Evolutionary conservation across 2,113 vertebrate genomes (phyloP).

Genomic region (Clarias gariepinus): DNA sequence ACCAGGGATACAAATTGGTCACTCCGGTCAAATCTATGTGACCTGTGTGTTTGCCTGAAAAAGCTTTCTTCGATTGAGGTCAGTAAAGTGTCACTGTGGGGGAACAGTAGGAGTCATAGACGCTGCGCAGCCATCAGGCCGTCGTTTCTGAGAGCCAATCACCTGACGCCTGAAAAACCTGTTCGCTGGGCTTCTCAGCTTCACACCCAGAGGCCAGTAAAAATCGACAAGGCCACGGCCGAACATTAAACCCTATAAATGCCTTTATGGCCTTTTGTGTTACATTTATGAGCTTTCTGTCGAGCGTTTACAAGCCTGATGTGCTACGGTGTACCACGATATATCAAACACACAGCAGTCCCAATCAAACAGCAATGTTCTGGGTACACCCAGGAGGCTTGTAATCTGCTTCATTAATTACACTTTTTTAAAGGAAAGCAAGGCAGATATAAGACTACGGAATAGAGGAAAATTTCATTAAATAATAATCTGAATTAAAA

Average conservation of each 20-base stretch:
- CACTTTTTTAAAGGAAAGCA: background rate
- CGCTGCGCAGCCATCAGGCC: constrained; percentile 4
- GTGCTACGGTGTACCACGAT: constrained; percentile 17
- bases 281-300: constrained; percentile 48
- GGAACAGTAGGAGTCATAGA: constrained; percentile 6
- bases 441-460: background rate
- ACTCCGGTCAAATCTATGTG: constrained; percentile 43
- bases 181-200: constrained; percentile 8
- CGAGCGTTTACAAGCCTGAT: constrained; percentile 32
- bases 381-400: constrained; percentile 6
- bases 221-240: constrained; percentile 43
- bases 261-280: constrained; percentile 37
- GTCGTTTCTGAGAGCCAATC: constrained; percentile 22
- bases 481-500: background rate
- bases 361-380: constrained; percentile 42
- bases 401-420: constrained; percentile 4
- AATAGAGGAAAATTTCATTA: background rate
- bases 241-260: constrained; percentile 48
- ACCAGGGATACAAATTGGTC: constrained; percentile 33
- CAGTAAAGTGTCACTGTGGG: constrained; percentile 42
- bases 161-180: constrained; percentile 46
- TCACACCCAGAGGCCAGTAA: constrained; percentile 34
- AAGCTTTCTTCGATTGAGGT: constrained; percentile 47
- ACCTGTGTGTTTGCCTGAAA: constrained; percentile 40
- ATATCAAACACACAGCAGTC: constrained; percentile 42